Conservation (phyloP, 2,797 vertebrate species). For the Alcedo quadribrachys region DNA sequence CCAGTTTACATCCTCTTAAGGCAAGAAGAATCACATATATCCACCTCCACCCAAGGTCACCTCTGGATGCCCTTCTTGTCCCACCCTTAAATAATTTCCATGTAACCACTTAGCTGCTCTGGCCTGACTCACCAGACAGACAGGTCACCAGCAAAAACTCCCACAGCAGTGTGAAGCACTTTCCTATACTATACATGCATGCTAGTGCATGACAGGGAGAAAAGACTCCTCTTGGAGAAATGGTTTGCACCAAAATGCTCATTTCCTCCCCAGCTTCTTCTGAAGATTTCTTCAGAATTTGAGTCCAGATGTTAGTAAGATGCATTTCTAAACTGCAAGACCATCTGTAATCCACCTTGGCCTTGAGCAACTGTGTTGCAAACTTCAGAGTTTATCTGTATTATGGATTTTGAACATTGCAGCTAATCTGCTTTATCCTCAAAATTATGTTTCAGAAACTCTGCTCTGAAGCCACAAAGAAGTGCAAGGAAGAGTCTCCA, state of each 20-base stretch:
- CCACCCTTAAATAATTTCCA: neutral
- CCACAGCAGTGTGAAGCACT: neutral
- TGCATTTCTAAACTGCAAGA: neutral
- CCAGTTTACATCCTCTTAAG: neutral
- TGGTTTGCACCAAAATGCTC: neutral
- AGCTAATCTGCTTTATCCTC: neutral
- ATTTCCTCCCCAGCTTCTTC: neutral
- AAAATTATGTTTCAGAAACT: neutral
- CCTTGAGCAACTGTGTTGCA: neutral
- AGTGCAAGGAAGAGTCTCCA: neutral
- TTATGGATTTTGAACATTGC: neutral
- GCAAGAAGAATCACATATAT: neutral
- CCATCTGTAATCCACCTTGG: neutral
- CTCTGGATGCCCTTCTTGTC: neutral
- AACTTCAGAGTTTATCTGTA: neutral
- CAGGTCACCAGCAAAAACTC: neutral
- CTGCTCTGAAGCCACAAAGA: neutral
- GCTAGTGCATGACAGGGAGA: neutral
- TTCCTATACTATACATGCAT: neutral
- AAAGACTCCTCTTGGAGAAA: neutral
- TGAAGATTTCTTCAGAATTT: neutral
- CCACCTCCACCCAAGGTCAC: neutral
- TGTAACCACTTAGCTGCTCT: neutral
- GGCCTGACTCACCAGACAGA: neutral
- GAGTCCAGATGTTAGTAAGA: neutral